Conservation (phyloP, 2,797 vertebrate genomes). For the Syngnathus acus region DNA sequence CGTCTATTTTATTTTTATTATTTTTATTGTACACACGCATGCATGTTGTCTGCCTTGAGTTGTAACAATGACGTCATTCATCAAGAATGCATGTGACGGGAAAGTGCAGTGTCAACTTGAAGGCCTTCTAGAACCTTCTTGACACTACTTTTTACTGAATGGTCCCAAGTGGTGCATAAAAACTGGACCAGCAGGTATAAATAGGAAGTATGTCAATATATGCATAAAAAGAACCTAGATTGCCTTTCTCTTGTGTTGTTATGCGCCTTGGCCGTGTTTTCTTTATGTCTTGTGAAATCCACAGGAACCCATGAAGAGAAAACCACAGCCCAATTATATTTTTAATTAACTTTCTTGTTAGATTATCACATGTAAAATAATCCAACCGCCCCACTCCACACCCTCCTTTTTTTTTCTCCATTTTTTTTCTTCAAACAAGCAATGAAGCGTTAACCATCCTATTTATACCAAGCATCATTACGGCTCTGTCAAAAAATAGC, state of each 20-base stretch:
- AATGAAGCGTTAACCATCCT: slow-evolving; percentile 73
- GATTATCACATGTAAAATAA: slow-evolving; percentile 79
- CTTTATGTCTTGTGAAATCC: slow-evolving; percentile 65
- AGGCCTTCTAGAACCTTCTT: not conserved
- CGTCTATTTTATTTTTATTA: no score
- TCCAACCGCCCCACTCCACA: slow-evolving; percentile 45
- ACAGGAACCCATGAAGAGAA: slow-evolving; percentile 67
- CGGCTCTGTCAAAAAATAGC: slow-evolving; percentile 74
- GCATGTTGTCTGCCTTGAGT: slow-evolving; percentile 9
- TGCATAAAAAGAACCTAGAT: no score
- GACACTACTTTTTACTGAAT: no score
- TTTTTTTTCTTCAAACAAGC: slow-evolving; percentile 68
- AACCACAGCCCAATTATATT: slow-evolving; percentile 77
- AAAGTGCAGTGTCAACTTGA: not conserved
- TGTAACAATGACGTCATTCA: slow-evolving; percentile 17
- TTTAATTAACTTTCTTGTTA: slow-evolving; percentile 82
- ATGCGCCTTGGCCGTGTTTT: slow-evolving; percentile 58
- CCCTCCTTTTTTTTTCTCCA: slow-evolving; percentile 58
- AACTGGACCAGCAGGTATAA: not conserved
- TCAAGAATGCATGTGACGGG: slow-evolving; percentile 10
- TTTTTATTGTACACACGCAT: no score
- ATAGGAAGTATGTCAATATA: not conserved
- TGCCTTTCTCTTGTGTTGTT: slow-evolving; percentile 17
- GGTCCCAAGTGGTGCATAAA: not conserved
- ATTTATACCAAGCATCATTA: slow-evolving; percentile 78